Evolutionary conservation across 2,113 vertebrate species (phyloP), one percentile per base, ranked within the genome.

Genomic region (Coptodon rendalli): DNA sequence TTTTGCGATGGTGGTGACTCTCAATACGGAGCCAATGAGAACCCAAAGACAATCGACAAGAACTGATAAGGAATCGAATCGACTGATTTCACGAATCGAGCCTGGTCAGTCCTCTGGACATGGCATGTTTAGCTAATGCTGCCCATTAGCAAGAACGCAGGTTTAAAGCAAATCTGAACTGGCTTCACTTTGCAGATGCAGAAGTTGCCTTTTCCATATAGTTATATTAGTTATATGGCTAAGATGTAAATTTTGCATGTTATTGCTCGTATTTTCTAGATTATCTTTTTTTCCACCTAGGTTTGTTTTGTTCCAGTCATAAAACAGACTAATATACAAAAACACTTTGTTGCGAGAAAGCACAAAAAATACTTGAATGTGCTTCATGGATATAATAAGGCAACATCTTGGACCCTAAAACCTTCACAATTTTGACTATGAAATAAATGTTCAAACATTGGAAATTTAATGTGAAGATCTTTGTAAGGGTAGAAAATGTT

Each of bases 1-100:
- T 34, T 63, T 63, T 36, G 9, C 7, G 6, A 63, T n/a, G 31
- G 29, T 34, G 29, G 59, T 34, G 59, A 63, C 0, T 36, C 16
- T 63, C 59, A 63, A 63, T 36, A 63, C 2, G 16, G 59, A 36
- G 9, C 59, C 59, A 22, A 22, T 54, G n/a, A 54, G n/a, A 54
- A 54, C 52, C n/a, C 52, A 36, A 31, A 36, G 9, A 63, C 31
- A 63, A n/a, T 63, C 17, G 3, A 36, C 59, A 36, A 63, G 17
- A 63, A 63, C 59, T n/a, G 6, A 36, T n/a, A 36, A 63, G 31
- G 17, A 63, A 36, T 63, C 0, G 1, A 36, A 63, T 36, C 1
- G 16, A 0, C 6, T 19, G 59, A 36, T 1, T 36, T 63, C 59
- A 36, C 0, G 1, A 31, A 36, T 63, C 1, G 0, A 63, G 59